Evolutionary conservation across 2,888 invertebrate species (phyloP).

Genomic region (Leucania comma): DNA sequence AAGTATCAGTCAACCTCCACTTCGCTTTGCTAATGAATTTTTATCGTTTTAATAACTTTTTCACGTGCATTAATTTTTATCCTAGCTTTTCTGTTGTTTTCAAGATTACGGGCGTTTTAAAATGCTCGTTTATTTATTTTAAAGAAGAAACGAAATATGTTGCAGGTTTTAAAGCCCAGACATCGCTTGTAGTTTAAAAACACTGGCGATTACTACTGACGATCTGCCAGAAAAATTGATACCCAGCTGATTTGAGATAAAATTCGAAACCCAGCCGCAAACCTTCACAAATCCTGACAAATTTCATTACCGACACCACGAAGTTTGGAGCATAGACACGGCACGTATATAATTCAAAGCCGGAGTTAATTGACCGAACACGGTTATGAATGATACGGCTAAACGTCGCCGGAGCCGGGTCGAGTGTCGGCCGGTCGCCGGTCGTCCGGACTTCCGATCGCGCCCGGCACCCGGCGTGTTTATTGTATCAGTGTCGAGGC

Average conservation of each 20-base stretch:
- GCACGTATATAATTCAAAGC: slow-evolving; percentile 74
- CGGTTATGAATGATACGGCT: slow-evolving; percentile 81
- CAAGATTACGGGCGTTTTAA: slow-evolving; percentile 12
- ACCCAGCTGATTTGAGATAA: neutral
- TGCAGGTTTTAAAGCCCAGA: neutral
- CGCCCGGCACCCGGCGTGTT: slow-evolving; percentile 82
- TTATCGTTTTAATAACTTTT: slow-evolving; percentile 59
- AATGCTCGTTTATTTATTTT: neutral
- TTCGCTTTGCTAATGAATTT: slow-evolving; percentile 63
- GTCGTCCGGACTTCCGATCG: slow-evolving; percentile 71
- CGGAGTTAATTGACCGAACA: slow-evolving; percentile 82
- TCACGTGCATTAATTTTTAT: slow-evolving; percentile 31
- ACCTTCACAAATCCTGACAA: slow-evolving; percentile 25
- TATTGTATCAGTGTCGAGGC: slow-evolving; percentile 89
- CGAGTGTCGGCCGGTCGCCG: slow-evolving; percentile 65
- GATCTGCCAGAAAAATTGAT: neutral
- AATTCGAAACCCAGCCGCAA: neutral
- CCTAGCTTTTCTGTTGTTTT: slow-evolving; percentile 23
- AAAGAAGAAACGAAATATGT: neutral
- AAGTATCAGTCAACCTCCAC: slow-evolving; percentile 67
- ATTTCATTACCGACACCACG: slow-evolving; percentile 43
- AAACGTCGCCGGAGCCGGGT: slow-evolving; percentile 77
- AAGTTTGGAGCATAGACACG: slow-evolving; percentile 49
- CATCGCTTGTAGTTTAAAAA: neutral
- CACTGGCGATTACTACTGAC: neutral